A percentile compares a stretch with the other conserved stretches of the same genome.
phyloP scores from a whole-genome alignment of 1,140 invertebrate species.

The Drosophila gunungcola region DNA sequence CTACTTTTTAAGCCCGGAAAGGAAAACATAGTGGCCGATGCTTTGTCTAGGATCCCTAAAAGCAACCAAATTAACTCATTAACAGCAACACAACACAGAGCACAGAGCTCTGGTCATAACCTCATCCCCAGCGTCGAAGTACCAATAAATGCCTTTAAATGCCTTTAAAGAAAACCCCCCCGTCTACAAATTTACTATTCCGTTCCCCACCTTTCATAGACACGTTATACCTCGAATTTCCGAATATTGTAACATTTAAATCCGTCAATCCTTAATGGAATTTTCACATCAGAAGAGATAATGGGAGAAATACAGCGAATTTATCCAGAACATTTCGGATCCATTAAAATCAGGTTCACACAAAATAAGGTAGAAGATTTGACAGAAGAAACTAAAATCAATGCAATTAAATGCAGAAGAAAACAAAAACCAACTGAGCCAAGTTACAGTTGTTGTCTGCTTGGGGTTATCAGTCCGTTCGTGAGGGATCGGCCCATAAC shows the following conservation, averaged over 20 bases:
- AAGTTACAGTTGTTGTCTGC: too few relatives aligned
- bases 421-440: too few relatives aligned
- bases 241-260: slow-evolving; percentile 4
- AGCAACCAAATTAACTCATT: slow-evolving; percentile 14
- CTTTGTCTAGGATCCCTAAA: slow-evolving; percentile 26
- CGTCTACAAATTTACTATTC: neutral
- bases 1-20: slow-evolving; percentile 75
- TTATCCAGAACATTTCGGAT: too few relatives aligned
- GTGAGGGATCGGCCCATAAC: too few relatives aligned
- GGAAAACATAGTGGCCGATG: slow-evolving; percentile 57
- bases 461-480: too few relatives aligned
- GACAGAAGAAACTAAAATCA: too few relatives aligned
- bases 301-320: neutral
- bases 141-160: slow-evolving; percentile 2
- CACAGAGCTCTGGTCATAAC: slow-evolving; percentile 23
- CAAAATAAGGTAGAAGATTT: too few relatives aligned
- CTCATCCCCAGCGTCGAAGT: neutral
- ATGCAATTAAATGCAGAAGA: too few relatives aligned
- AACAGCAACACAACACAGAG: slow-evolving; percentile 25
- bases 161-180: slow-evolving; percentile 21
- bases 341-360: too few relatives aligned
- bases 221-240: neutral
- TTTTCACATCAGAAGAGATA: neutral
- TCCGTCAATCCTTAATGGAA: neutral
- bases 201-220: neutral